Base-by-base conservation (phyloP, 1,140 invertebrate species). In the Ladona fulva region DNA sequence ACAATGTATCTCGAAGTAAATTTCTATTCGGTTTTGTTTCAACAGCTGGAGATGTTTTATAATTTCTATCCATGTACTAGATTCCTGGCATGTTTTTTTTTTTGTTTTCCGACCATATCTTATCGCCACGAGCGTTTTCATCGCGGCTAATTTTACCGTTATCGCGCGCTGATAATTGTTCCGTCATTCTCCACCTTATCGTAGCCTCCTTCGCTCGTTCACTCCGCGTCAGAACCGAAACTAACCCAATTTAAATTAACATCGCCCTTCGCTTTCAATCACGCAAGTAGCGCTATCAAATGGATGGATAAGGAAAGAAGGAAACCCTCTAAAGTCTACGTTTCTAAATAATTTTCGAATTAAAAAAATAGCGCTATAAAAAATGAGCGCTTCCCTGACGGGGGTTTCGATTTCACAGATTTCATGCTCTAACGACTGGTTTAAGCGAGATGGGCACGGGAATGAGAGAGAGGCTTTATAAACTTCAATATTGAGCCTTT, bases 161-260 rank as follows among this genome's bases (percentile, higher is more conserved):
- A 66, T 66, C 52, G 52, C 14, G 52, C 1, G 5, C 1, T 12
- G 52, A 66, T 66, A 66, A 66, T 66, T 66, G 14, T 66, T 66
- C n/a, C n/a, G 5, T 22, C 52, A 6, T 66, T 22, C 52, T 11
- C 44, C 10, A 19, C 44, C 44, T 66, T 66, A 66, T 66, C 52
- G 14, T 66, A 16, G 52, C 1, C 52, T 66, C n/a, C 52, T 22
- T 66, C 12, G 12, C 52, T 12, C 52, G 52, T 66, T 66, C 52
- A 66, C 5, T 66, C 52, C 52, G n/a, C 14, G 29, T 37, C 29
- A 8, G 29, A 37, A 37, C 29, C 29, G n/a, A 66, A 66, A 66
- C 52, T 66, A 66, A 66, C 52, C n/a, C 52, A 66, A 66, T 66
- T 66, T 66, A 66, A 66, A 19, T 66, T 66, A 66, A 66, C 52